These are phyloP conservation scores for Cyanoramphus novaezelandiae DNA, from an alignment of 2,113 vertebrate species.

Conservation along the genomic window DNA sequence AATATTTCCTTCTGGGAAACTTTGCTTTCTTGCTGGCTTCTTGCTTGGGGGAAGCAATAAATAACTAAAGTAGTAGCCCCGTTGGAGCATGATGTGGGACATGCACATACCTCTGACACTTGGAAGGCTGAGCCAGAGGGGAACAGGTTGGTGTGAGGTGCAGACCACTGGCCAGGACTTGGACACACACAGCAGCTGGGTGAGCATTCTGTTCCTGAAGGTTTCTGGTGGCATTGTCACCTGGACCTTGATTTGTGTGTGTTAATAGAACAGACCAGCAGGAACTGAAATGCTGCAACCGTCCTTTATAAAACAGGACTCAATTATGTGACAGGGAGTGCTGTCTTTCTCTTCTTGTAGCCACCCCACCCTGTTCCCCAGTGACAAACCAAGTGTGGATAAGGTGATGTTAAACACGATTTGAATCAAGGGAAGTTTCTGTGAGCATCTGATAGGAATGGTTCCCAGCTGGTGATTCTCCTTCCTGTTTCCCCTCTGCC, in stretches of 20 bases:
- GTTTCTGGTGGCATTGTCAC: background rate
- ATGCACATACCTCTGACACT: background rate
- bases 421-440: background rate
- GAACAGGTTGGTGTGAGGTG: background rate
- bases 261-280: background rate
- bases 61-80: background rate
- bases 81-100: background rate
- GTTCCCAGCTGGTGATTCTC: background rate
- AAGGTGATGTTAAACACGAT: background rate
- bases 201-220: background rate
- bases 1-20: background rate
- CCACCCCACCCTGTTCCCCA: background rate
- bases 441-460: background rate
- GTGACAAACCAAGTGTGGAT: background rate
- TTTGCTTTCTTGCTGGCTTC: background rate
- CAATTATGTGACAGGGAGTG: background rate
- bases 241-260: background rate
- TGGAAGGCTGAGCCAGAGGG: background rate
- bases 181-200: background rate
- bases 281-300: background rate
- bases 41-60: background rate
- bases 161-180: background rate
- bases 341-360: background rate
- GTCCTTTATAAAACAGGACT: fast-evolving
- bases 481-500: background rate